Evolutionary conservation across 2,888 invertebrate species (phyloP).

Genomic region (Crematogaster levior): DNA sequence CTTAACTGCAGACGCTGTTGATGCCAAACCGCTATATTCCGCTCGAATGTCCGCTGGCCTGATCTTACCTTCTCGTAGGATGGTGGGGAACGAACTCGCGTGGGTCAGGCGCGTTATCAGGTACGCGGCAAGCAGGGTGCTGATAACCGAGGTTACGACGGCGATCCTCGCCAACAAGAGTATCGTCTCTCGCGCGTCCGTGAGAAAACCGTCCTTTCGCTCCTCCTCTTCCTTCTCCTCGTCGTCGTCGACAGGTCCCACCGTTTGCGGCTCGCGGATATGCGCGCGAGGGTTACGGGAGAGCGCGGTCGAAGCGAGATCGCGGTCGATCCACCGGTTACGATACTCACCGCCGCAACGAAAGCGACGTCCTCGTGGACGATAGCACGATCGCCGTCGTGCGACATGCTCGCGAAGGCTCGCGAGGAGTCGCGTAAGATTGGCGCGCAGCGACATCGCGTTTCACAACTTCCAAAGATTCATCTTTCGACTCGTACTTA

Average conservation of each 20-base stretch:
- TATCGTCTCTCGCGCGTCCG: conserved; percentile 47
- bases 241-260: not conserved
- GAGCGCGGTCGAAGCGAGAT: not conserved
- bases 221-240: not conserved
- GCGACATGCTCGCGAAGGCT: not conserved
- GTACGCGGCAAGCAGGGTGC: conserved; percentile 67
- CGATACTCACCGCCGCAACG: not conserved
- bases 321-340: not conserved
- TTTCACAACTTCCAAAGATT: not conserved
- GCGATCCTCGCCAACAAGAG: conserved; percentile 68
- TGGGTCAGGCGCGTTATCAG: conserved; percentile 70
- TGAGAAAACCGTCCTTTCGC: conserved; percentile 49
- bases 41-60: not conserved
- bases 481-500: not conserved
- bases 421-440: not conserved
- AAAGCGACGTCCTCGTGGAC: not conserved
- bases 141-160: conserved; percentile 69
- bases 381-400: not conserved
- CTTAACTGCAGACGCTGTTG: not conserved
- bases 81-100: conserved; percentile 61
- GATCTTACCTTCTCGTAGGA: conserved; percentile 74
- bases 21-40: not conserved
- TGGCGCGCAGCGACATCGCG: not conserved
- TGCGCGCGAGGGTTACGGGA: not conserved
- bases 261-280: not conserved